Conservation (phyloP, 2,797 vertebrate genomes). For the Lagorchestes hirsutus region DNA sequence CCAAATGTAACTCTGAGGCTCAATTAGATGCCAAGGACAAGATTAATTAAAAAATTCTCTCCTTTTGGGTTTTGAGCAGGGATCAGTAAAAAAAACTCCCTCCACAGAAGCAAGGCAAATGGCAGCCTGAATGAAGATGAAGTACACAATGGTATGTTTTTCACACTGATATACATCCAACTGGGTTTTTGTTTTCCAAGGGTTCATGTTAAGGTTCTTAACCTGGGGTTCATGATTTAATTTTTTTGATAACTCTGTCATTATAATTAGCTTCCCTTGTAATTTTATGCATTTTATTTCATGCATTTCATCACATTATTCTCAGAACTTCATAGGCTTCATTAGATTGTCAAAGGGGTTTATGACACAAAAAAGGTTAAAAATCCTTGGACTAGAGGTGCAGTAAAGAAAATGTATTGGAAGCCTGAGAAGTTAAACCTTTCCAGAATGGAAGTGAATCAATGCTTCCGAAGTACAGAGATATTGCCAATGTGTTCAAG, state of each 20-base stretch:
- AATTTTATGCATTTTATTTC: neutral
- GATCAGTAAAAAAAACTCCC: neutral
- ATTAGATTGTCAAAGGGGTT: neutral
- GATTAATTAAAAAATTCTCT: neutral
- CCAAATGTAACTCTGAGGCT: neutral
- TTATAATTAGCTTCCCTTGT: neutral
- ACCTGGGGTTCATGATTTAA: neutral
- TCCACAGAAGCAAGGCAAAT: neutral
- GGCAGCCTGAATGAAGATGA: neutral
- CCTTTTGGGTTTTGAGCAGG: neutral
- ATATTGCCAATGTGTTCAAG: neutral
- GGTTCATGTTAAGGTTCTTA: neutral
- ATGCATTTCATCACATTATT: neutral
- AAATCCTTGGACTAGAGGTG: neutral
- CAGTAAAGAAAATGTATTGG: neutral
- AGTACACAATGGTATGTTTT: neutral
- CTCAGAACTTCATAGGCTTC: neutral
- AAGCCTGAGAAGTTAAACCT: neutral
- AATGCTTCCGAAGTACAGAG: neutral
- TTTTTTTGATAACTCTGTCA: neutral
- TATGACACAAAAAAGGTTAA: neutral
- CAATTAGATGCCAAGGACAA: neutral
- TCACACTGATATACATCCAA: neutral
- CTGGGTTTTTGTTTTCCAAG: neutral
- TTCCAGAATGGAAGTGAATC: constrained; percentile 21